Evolutionary conservation across 2,888 invertebrate genomes (phyloP), one percentile per base, ranked within the genome.

Genomic region (Cryptocephalus moraei): DNA sequence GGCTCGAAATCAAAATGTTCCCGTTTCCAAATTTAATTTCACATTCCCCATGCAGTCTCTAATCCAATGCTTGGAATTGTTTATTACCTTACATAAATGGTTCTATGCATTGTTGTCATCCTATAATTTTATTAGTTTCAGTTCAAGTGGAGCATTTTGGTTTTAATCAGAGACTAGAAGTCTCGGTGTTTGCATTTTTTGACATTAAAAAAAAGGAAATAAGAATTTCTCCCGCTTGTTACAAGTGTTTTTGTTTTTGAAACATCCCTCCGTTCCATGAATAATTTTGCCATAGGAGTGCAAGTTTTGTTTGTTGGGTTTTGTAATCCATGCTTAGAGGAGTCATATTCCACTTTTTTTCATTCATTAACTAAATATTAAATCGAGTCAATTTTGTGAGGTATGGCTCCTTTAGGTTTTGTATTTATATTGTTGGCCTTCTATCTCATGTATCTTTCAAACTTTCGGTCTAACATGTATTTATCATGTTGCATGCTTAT

Each of bases 371-470:
- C 31, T 36, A 13, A 13, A 41, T 42, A 39, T 9, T 40, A 31
- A 22, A 33, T 34, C 32, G 3, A n/a, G 9, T 42, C 12, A 32
- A 12, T 45, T 33, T 22, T 12, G 44, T 48, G 36, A 49, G 54
- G 48, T 61, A 57, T 62, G 52, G 52, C 53, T 60, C 55, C 58
- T 51, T 56, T 49, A 50, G 46, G 51, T 56, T 49, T 52, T 48
- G 49, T 57, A 53, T 48, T 56, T 63, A 64, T 59, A 67, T 65
- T 69, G 69, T 71, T 71, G 71, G 71, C 71, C 71, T 71, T 71
- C 71, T 70, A 69, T 69, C 67, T 70, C 66, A 68, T 65, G 59
- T 63, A 59, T 64, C 62, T 67, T 64, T 68, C 63, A 66, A 66
- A 64, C 66, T 66, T 64, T 67, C 65, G 63, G 63, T 64, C 68